These are phyloP conservation scores for Trachelus troglodyta DNA, from an alignment of 2,888 invertebrate species.

Conservation along the genomic window DNA sequence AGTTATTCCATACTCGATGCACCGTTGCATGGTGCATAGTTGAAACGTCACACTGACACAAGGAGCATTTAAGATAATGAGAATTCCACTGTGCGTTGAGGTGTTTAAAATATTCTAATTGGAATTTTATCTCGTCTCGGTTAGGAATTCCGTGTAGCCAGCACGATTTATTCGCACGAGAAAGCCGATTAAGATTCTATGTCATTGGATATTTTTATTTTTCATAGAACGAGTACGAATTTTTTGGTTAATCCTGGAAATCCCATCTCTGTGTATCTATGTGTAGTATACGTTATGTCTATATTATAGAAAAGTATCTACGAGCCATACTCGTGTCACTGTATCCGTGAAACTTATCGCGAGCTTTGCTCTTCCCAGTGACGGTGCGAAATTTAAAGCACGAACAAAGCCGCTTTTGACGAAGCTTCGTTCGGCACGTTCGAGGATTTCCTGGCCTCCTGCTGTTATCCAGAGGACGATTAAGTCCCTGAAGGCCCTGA, in stretches of 20 bases:
- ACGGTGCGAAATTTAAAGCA: not conserved
- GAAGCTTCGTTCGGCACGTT: not conserved
- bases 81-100: not conserved
- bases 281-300: not conserved
- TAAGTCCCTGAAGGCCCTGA: not conserved
- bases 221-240: not conserved
- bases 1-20: not conserved
- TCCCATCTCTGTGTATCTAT: not conserved
- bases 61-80: not conserved
- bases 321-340: not conserved
- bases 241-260: not conserved
- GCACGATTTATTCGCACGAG: not conserved
- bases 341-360: not conserved
- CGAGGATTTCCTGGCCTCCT: not conserved
- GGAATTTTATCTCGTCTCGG: conserved; percentile 2
- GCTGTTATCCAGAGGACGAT: not conserved
- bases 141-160: not conserved
- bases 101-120: conserved; percentile 5
- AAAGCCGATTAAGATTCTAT: not conserved
- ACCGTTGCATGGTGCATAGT: not conserved
- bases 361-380: not conserved
- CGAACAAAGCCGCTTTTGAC: not conserved
- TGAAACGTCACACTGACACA: not conserved
- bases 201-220: not conserved
- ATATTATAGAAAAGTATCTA: not conserved